Base-by-base conservation (phyloP, 2,113 vertebrate genomes). In the Solea senegalensis region DNA sequence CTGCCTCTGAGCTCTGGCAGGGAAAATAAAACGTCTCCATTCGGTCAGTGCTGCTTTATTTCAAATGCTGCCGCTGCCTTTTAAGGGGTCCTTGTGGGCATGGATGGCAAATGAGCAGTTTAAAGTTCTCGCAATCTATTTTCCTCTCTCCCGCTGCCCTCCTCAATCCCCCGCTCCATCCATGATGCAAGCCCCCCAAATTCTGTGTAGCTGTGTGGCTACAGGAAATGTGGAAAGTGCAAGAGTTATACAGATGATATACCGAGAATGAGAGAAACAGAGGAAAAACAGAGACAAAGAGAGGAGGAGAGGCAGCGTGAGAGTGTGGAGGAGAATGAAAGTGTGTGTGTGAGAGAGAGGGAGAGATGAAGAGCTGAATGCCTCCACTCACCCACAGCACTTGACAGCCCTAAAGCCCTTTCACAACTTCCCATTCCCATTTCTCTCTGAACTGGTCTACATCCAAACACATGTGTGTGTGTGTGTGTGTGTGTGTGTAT, bases 1-100 rank as follows among this genome's bases (percentile, higher is more conserved):
- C 89, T 94, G 85, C 90, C 94, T 94, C 88, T 76, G 81, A 39
- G 92, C 88, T 93, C 84, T 92, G 92, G 92, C 84, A 94, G 88
- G 82, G 92, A 83, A 94, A 94, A 94, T 68, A 81, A 86, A 90
- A 91, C 48, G 91, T 92, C 82, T 94, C 90, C 90, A 92, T 93
- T 93, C 27, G 88, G 93, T 94, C 92, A 92, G 89, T 83, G 91
- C 92, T 93, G 94, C 90, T 91, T 93, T 88, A 87, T 90, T 91
- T 90, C 93, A 93, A 92, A 95, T 90, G 92, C 91, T 86, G 92
- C 73, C 55, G 86, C 90, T 86, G 88, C 82, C 82, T 91, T 94
- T 88, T 74, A 89, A 81, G 72, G 85, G 86, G 63, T 76, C 78
- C 83, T 86, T 16, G 76, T 88, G 88, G 87, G 76, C 69, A 83